These are phyloP conservation scores for Alligator sinensis DNA, from an alignment of 2,113 vertebrate species.

Conservation along the genomic window DNA sequence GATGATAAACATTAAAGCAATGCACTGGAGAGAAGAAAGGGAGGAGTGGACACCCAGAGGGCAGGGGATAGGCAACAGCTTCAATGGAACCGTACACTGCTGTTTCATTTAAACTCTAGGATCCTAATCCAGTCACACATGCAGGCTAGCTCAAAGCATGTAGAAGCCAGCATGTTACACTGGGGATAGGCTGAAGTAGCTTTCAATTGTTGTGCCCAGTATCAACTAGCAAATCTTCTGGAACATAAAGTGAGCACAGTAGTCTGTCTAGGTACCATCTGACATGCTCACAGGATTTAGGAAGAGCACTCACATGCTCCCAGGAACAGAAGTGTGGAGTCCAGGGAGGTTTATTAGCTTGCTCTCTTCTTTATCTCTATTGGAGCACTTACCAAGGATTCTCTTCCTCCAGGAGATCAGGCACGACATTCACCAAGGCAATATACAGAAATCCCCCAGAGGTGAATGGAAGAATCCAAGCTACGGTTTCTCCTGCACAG, in stretches of 20 bases:
- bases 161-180: background rate
- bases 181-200: background rate
- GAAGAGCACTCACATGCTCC: background rate
- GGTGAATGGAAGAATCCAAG: slow-evolving; percentile 96
- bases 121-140: no score
- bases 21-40: background rate
- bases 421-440: slow-evolving; percentile 95
- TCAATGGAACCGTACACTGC: background rate
- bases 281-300: background rate
- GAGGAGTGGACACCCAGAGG: background rate
- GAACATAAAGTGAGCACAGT: background rate
- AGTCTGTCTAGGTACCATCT: background rate
- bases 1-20: background rate
- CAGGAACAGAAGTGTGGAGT: background rate
- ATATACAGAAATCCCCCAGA: slow-evolving; percentile 97
- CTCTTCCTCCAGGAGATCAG: slow-evolving; percentile 94
- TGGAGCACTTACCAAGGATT: slow-evolving; percentile 85
- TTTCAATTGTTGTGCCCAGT: background rate
- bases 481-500: slow-evolving; percentile 83
- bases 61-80: background rate
- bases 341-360: background rate
- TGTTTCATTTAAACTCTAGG: background rate
- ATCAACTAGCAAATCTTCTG: background rate
- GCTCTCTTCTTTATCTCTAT: background rate
- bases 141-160: no score